A percentile compares a stretch with the other conserved stretches of the same genome.
These are phyloP conservation scores for Neria commutata DNA, from an alignment of 2,888 invertebrate genomes.

Conservation along the genomic window DNA sequence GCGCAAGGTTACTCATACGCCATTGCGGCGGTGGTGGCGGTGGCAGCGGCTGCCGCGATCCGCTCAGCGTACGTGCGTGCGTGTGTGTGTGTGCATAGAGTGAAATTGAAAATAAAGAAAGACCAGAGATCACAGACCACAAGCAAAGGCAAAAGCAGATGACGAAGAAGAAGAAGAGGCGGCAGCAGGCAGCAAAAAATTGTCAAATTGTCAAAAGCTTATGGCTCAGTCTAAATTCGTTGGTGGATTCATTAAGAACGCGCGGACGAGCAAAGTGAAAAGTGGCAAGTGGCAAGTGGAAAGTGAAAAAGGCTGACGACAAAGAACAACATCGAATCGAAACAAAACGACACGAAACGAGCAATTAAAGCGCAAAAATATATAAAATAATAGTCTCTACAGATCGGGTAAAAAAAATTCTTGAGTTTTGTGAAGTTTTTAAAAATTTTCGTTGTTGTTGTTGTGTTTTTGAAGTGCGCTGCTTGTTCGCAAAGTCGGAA, in stretches of 20 bases:
- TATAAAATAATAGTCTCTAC: too few species aligned
- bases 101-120: slow-evolving; percentile 29
- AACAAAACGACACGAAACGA: too few species aligned
- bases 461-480: too few species aligned
- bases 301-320: background rate
- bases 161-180: background rate
- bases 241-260: slow-evolving; percentile 29
- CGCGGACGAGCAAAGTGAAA: slow-evolving; percentile 6
- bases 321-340: background rate
- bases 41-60: background rate
- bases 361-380: too few species aligned
- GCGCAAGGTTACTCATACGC: slow-evolving; percentile 7
- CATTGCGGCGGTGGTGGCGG: background rate
- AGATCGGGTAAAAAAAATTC: too few species aligned
- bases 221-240: slow-evolving; percentile 26
- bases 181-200: background rate
- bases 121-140: too few species aligned
- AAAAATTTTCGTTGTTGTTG: too few species aligned
- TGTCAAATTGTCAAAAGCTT: slow-evolving; percentile 12
- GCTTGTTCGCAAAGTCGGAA: too few species aligned
- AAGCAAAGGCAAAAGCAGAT: background rate
- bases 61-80: background rate
- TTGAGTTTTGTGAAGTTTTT: too few species aligned
- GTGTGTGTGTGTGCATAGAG: slow-evolving; percentile 17
- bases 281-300: too few species aligned